These are phyloP conservation scores for Strongylocentrotus purpuratus DNA, from an alignment of 35 echinoderm and acorn worm species.

Conservation along the genomic window DNA sequence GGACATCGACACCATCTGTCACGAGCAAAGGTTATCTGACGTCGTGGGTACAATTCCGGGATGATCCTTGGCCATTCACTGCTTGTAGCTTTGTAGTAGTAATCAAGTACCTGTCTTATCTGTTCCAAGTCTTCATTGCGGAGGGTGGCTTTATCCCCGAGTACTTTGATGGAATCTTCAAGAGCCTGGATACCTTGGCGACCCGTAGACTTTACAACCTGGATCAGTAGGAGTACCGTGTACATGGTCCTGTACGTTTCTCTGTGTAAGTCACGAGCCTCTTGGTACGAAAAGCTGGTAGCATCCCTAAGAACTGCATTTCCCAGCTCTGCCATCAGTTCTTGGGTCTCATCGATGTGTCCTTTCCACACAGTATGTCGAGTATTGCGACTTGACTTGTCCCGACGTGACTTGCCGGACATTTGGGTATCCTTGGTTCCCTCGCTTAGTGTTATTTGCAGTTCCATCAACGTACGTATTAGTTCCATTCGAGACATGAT, in stretches of 20 bases:
- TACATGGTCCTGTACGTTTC: background rate
- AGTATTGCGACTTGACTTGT: background rate
- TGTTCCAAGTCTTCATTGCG: background rate
- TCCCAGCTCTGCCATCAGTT: background rate
- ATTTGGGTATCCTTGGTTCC: background rate
- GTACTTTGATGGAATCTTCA: background rate
- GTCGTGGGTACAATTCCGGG: background rate
- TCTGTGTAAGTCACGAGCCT: background rate
- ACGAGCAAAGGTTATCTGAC: background rate
- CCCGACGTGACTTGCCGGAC: background rate
- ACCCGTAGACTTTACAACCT: background rate
- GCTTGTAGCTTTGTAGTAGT: background rate
- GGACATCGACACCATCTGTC: background rate
- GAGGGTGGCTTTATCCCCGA: background rate
- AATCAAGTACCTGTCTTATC: background rate
- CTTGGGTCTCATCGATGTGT: background rate
- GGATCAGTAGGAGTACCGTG: background rate
- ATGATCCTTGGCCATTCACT: background rate
- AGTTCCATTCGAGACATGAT: background rate
- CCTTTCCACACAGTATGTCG: background rate
- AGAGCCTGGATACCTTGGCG: background rate
- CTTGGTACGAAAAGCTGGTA: background rate
- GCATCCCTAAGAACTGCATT: background rate
- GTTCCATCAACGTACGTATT: background rate
- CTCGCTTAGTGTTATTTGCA: background rate